phyloP scores from a whole-genome alignment of 2,888 invertebrate species.

The Labia minor region DNA sequence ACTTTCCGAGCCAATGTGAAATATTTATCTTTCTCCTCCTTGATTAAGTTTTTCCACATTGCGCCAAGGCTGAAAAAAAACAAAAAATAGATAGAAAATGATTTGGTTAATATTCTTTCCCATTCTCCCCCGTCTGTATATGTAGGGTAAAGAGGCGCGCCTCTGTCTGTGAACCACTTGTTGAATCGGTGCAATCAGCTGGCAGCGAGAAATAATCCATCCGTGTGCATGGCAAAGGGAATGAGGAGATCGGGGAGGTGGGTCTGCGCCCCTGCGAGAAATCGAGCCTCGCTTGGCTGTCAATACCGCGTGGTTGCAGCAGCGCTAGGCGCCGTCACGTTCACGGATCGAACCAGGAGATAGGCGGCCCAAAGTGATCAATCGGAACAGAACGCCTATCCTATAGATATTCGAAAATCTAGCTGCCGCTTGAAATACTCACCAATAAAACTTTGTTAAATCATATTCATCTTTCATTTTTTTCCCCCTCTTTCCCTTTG shows the following conservation, averaged over 20 bases:
- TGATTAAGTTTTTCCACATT: conserved; percentile 46
- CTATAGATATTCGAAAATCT: too few relatives aligned
- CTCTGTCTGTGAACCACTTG: neutral
- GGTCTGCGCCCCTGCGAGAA: too few relatives aligned
- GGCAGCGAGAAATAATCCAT: neutral
- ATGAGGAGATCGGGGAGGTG: neutral
- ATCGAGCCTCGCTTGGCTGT: neutral
- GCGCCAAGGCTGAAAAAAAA: conserved; percentile 38
- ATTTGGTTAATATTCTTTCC: neutral
- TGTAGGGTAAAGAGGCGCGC: neutral
- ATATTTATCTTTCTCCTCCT: conserved; percentile 44
- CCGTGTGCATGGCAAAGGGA: neutral
- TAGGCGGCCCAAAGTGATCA: too few relatives aligned
- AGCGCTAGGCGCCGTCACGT: neutral
- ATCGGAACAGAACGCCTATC: too few relatives aligned
- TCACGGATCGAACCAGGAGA: too few relatives aligned
- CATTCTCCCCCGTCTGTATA: neutral
- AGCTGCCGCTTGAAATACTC: too few relatives aligned
- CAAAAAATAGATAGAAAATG: neutral
- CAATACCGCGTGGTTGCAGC: neutral
- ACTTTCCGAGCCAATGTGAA: conserved; percentile 44
- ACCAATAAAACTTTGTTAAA: too few relatives aligned
- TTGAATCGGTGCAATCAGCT: neutral
- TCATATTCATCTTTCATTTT: too few relatives aligned
- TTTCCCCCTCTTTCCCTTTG: too few relatives aligned